Evolutionary conservation across 2,888 invertebrate genomes (phyloP), one percentile per base, ranked within the genome.

Genomic region (Leptinotarsa haldemani): DNA sequence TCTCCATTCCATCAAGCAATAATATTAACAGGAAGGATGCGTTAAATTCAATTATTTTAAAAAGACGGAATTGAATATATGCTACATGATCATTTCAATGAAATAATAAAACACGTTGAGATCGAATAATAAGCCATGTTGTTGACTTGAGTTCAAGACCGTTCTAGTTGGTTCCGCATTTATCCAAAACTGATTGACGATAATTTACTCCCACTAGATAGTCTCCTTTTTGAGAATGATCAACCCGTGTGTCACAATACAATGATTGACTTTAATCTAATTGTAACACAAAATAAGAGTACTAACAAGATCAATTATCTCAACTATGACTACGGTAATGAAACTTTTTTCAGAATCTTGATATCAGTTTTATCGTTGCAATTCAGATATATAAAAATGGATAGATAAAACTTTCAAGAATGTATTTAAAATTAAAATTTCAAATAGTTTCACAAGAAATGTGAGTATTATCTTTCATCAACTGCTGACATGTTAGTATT

Each of bases 121-220:
- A n/a, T 4, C 50, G 56, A 56, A 56, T 7, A 20, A 56, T 56
- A 18, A 12, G 3, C 20, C 56, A 22, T 22, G 13, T 56, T 12
- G 2, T 56, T 16, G 13, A 56, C 18, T 18, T 18, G 53, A 20
- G 18, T 12, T n/a, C 22, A 22, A 22, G 15, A 56, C 22, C 22
- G 4, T 56, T 56, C 56, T 56, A 22, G 56, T 56, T 22, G 56
- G 56, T 20, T 20, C 56, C 56, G 22, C 56, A 56, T 56, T 22
- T 13, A 56, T 56, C 56, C 56, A 56, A 56, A 53, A 56, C 9
- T 56, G 20, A 20, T 13, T 13, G 56, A 56, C 22, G 9, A 56
- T 56, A 56, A 22, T 56, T 56, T 20, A 3, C 56, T 20, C 25
- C 56, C 20, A 56, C 56, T 12, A 56, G 56, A 56, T 20, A 15